These are phyloP conservation scores for Camponotus floridanus DNA, from an alignment of 1,140 invertebrate species.

Conservation along the genomic window DNA sequence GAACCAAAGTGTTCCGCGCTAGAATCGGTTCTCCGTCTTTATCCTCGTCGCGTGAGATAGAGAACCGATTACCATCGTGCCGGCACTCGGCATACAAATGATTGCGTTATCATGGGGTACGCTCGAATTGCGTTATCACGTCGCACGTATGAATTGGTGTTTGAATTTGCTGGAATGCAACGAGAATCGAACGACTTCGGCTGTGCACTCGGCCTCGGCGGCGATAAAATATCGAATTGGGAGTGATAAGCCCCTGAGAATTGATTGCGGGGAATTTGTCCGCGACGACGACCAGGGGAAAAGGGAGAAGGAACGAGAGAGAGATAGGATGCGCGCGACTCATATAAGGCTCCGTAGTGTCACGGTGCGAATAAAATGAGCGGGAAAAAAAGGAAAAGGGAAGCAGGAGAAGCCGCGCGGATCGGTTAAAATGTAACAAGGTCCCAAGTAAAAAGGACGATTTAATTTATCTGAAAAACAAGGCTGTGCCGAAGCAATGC, in stretches of 20 bases:
- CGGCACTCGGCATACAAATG: slow-evolving; percentile 63
- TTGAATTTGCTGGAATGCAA: slow-evolving; percentile 49
- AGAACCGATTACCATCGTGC: slow-evolving; percentile 62
- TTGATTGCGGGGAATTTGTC: slow-evolving; percentile 58
- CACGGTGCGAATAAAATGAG: slow-evolving; percentile 42
- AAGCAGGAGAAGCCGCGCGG: not conserved
- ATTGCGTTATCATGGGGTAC: slow-evolving; percentile 62
- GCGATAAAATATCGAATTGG: slow-evolving; percentile 60
- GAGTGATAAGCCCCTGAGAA: slow-evolving; percentile 59
- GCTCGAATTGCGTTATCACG: slow-evolving; percentile 51
- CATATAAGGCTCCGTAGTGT: slow-evolving; percentile 46
- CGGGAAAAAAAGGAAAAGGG: not conserved
- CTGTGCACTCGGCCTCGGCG: slow-evolving; percentile 30
- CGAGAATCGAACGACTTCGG: slow-evolving; percentile 42
- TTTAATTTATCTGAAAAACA: slow-evolving; percentile 63
- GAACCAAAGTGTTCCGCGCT: slow-evolving; percentile 49
- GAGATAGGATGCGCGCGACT: slow-evolving; percentile 39
- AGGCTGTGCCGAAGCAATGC: slow-evolving; percentile 12
- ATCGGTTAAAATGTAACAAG: slow-evolving; percentile 58
- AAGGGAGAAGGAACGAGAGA: slow-evolving; percentile 29
- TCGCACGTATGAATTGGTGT: slow-evolving; percentile 51
- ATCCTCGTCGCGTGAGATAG: not conserved
- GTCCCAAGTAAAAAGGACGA: slow-evolving; percentile 45
- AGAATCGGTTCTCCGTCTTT: not conserved
- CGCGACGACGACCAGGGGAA: slow-evolving; percentile 17